phyloP scores from a whole-genome alignment of 2,797 vertebrate species.

The Apogon talboti region DNA sequence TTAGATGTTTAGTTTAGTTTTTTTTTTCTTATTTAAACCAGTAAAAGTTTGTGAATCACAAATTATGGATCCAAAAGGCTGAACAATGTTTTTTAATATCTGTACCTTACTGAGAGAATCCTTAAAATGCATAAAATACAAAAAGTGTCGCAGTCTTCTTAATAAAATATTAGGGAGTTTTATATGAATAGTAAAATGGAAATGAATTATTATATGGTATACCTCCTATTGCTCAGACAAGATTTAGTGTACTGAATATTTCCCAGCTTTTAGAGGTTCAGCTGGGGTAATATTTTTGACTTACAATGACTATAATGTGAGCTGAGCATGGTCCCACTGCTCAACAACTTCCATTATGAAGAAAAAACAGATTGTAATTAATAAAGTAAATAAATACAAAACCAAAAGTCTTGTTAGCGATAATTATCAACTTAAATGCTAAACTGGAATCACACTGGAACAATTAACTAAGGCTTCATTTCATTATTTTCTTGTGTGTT shows the following conservation, averaged over 20 bases:
- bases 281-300: background rate
- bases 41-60: too few relatives aligned
- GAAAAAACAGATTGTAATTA: constrained; percentile 13
- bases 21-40: too few relatives aligned
- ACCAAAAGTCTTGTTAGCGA: constrained; percentile 1
- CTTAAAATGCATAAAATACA: too few relatives aligned
- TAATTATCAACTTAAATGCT: constrained; percentile 2
- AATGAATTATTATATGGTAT: too few relatives aligned
- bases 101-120: too few relatives aligned
- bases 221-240: too few relatives aligned
- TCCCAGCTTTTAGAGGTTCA: constrained; percentile 2
- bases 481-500: background rate
- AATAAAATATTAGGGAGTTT: too few relatives aligned
- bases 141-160: too few relatives aligned
- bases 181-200: too few relatives aligned
- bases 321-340: background rate
- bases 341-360: background rate
- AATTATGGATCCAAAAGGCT: too few relatives aligned
- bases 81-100: too few relatives aligned
- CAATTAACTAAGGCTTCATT: background rate
- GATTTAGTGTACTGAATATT: constrained; percentile 6
- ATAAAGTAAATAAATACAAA: background rate
- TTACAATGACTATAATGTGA: constrained; percentile 4
- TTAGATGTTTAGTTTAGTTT: too few relatives aligned
- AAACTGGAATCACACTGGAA: background rate